Evolutionary conservation across 2,888 invertebrate species (phyloP), one percentile per base, ranked within the genome.

Genomic region (Macrosiphum euphorbiae): DNA sequence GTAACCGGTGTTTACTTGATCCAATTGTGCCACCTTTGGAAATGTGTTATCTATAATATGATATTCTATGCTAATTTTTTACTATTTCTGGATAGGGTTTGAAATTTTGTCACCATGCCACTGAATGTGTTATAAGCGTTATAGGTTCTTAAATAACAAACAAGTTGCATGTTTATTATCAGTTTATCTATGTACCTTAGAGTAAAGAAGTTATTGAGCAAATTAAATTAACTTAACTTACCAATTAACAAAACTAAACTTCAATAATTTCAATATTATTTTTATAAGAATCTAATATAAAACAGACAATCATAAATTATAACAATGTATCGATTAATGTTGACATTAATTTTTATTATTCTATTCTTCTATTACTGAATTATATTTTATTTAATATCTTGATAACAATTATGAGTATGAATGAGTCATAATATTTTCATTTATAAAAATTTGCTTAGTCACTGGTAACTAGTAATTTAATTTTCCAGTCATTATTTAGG

Each of bases 351-450:
- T 88, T 88, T 52, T 35, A 88, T 52, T 88, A 52, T 52, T 47
- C 24, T 26, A 88, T 55, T 88, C n/a, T 52, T n/a, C 10, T 35
- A 88, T 13, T 11, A 26, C 24, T 52, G 10, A 52, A 55, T 52
- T 88, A 44, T 41, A 88, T 58, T 88, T 58, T 11, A 44, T 88
- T 88, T 35, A 44, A 41, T 13, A 28, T 20, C 13, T 87, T 87
- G 47, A 87, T 50, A 61, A 61, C 0, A 58, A 61, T 28, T 16
- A 20, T 89, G 16, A 1, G 4, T 44, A 44, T 89, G 41, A 89
- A 58, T 58, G 88, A 89, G 58, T 88, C 88, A 61, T 88, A 35
- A 55, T 55, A 41, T 11, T 58, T 88, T 88, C 24, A 52, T 44
- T 20, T 28, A 28, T 26, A 41, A 8, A 28, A 44, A 58, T 61